Evolutionary conservation across 2,888 invertebrate genomes (phyloP).

Genomic region (Pogonocherus hispidulus): DNA sequence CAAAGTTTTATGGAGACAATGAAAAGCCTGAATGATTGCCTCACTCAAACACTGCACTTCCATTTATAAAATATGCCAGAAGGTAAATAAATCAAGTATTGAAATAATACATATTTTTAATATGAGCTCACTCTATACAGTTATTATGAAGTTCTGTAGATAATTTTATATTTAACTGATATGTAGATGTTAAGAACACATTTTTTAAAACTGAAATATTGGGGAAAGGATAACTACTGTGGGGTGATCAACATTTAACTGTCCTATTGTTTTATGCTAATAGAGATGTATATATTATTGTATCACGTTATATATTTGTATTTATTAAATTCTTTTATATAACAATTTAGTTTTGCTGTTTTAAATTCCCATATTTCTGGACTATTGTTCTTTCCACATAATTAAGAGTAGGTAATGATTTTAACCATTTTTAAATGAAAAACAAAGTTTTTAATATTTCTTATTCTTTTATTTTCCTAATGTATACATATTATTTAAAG

Average conservation of each 20-base stretch:
- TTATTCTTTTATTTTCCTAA: slow-evolving; percentile 14
- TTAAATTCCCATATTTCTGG: background rate
- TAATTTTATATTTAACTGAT: slow-evolving; percentile 41
- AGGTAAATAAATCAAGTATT: slow-evolving; percentile 44
- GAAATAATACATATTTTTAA: slow-evolving; percentile 55
- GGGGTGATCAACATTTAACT: slow-evolving; percentile 38
- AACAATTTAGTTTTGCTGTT: slow-evolving; percentile 23
- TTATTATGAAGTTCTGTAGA: slow-evolving; percentile 40
- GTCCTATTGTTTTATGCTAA: slow-evolving; percentile 16
- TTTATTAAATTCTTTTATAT: slow-evolving; percentile 30
- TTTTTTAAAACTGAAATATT: slow-evolving; percentile 33
- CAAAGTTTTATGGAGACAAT: slow-evolving; percentile 77
- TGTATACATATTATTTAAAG: slow-evolving; percentile 26
- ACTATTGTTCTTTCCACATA: background rate
- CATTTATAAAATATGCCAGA: slow-evolving; percentile 39
- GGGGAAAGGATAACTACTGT: slow-evolving; percentile 33
- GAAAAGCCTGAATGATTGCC: slow-evolving; percentile 73
- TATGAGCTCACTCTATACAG: slow-evolving; percentile 52
- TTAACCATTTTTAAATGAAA: background rate
- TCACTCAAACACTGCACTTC: slow-evolving; percentile 17
- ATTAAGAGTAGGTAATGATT: background rate
- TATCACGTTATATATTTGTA: slow-evolving; percentile 32
- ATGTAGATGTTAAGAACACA: slow-evolving; percentile 49
- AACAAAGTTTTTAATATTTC: background rate
- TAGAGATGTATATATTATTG: slow-evolving; percentile 33